These are phyloP conservation scores for Lepeophtheirus nordmannii DNA, from an alignment of 2,888 invertebrate genomes.

Conservation along the genomic window DNA sequence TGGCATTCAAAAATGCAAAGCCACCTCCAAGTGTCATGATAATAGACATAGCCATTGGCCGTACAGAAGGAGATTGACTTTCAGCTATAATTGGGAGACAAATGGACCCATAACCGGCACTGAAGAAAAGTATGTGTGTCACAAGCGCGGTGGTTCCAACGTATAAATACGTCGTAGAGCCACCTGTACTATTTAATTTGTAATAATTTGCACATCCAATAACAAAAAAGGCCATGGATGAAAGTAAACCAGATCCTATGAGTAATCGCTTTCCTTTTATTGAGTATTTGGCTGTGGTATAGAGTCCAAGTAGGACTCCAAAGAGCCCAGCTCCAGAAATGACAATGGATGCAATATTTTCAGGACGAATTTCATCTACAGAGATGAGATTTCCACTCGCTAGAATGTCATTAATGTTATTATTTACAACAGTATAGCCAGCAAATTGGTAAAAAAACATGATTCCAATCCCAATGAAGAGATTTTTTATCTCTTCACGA, in stretches of 20 bases:
- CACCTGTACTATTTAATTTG: background rate
- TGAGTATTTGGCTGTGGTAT: background rate
- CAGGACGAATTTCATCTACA: background rate
- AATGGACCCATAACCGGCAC: slow-evolving; percentile 14
- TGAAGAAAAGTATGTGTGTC: slow-evolving; percentile 14
- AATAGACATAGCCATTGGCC: slow-evolving; percentile 12
- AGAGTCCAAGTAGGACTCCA: slow-evolving; percentile 18
- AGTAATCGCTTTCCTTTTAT: slow-evolving; percentile 10
- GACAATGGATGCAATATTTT: slow-evolving; percentile 14
- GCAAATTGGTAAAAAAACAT: slow-evolving; percentile 24
- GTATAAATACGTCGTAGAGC: background rate
- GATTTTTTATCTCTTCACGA: background rate
- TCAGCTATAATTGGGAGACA: slow-evolving; percentile 13
- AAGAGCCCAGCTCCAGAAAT: slow-evolving; percentile 14
- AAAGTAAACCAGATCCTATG: background rate
- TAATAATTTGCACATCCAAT: background rate
- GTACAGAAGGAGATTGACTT: background rate
- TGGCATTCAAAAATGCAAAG: slow-evolving; percentile 12
- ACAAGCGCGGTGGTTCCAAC: background rate
- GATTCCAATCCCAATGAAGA: slow-evolving; percentile 4
- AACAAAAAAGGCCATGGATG: slow-evolving; percentile 13
- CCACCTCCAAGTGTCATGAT: slow-evolving; percentile 7
- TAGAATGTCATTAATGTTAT: slow-evolving; percentile 5
- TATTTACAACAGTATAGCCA: slow-evolving; percentile 12
- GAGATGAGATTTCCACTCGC: slow-evolving; percentile 3